Base-by-base conservation (phyloP, 2,888 invertebrate genomes). In the Hydrotaea cyrtoneurina region DNA sequence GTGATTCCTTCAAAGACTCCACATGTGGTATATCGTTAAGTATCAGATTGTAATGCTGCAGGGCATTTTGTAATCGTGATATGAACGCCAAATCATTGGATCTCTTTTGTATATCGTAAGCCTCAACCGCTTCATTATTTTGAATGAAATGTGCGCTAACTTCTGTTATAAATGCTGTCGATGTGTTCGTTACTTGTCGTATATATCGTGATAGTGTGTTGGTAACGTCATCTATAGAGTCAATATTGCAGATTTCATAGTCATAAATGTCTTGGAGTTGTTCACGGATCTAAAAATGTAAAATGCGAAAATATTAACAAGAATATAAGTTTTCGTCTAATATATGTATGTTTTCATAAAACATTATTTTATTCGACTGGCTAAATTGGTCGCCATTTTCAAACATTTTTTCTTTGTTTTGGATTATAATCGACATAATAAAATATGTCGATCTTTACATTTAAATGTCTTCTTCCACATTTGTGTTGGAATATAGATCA, bases 91-190 rank as follows among this genome's bases (percentile, higher is more conserved):
- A 90, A 91, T 94, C 93, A 64, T 91, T 93, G 43, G 93, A 93
- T 15, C 93, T 89, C 95, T 90, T 89, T 87, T 94, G 93, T 77
- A 95, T 94, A 43, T 91, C 91, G 0, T 91, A 90, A 0, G 93
- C 92, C 11, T 91, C 89, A 15, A 95, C 93, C 0, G 95, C 94
- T 86, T 92, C 89, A 87, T 94, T 90, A 85, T 93, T 89, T 26
- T 93, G 89, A 17, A 95, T 94, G 90, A 95, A 95, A 89, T 95
- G 94, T 17, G 94, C 93, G 69, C 93, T 92, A 66, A 94, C 93
- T 80, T 86, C 87, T 1, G 87, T 88, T 57, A 87, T 86, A 11
- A 86, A 86, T 39, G 78, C 74, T 10, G 15, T 43, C 23, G 74
- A 64, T 17, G 72, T 39, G 5, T 15, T 72, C 3, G 10, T 7